Percentiles rank a stretch among this genome's conserved stretches.
Evolutionary conservation across 2,797 vertebrate species (phyloP).

Genomic region (Chaetodon trifasciatus): DNA sequence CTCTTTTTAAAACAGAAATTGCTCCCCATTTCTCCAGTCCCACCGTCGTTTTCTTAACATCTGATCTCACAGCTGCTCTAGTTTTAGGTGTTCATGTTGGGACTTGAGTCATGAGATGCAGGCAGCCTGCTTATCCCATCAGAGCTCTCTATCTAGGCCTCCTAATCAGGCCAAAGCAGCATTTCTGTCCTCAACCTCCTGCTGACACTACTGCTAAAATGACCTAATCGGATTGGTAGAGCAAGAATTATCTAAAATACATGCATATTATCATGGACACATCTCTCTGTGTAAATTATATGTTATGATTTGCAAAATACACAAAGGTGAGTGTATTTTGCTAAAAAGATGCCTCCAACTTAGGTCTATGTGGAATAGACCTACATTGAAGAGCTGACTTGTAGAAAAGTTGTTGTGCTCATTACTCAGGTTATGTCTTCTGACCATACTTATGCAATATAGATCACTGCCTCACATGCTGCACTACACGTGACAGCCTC

Average conservation of each 20-base stretch:
- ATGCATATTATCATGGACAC: neutral
- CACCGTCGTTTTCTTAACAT: neutral
- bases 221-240: slow-evolving; percentile 54
- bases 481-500: neutral
- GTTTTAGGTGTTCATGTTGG: slow-evolving; percentile 60
- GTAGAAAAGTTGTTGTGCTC: neutral
- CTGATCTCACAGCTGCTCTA: slow-evolving; percentile 53
- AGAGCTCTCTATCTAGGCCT: slow-evolving; percentile 80
- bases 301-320: neutral
- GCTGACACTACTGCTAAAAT: slow-evolving; percentile 47
- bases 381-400: slow-evolving; percentile 16
- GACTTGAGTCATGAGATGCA: slow-evolving; percentile 62
- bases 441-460: neutral
- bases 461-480: neutral
- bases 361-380: neutral
- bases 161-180: slow-evolving; percentile 83
- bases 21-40: neutral
- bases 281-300: neutral
- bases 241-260: slow-evolving; percentile 23
- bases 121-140: slow-evolving; percentile 60
- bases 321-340: neutral
- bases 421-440: neutral
- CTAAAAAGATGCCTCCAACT: neutral
- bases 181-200: slow-evolving; percentile 60
- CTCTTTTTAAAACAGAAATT: neutral